Evolutionary conservation across 2,888 invertebrate species (phyloP).

Genomic region (Megaustenia siamemsis): DNA sequence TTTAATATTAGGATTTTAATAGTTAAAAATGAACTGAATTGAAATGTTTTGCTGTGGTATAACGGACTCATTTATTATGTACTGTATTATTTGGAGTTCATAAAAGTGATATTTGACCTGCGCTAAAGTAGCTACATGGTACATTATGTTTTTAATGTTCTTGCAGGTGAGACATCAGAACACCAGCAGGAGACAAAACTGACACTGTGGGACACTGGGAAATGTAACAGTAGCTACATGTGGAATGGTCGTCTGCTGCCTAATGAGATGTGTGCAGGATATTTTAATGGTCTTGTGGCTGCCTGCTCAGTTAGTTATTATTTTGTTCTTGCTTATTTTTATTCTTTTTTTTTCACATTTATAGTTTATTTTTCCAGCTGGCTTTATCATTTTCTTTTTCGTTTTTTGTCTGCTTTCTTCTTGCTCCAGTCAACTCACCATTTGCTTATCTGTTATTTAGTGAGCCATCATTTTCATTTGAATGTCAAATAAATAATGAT

Average conservation of each 20-base stretch:
- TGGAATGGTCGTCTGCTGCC: conserved; percentile 68
- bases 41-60: too few relatives aligned
- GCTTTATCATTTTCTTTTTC: background rate
- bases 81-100: too few relatives aligned
- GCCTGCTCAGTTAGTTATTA: conserved; percentile 68
- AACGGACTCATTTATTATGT: too few relatives aligned
- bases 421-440: too few relatives aligned
- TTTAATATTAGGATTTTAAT: too few relatives aligned
- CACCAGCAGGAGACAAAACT: conserved; percentile 74
- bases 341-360: background rate
- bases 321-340: background rate
- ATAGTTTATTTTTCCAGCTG: background rate
- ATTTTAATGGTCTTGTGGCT: conserved; percentile 72
- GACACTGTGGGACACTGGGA: conserved; percentile 70
- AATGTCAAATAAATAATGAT: too few relatives aligned
- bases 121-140: too few relatives aligned
- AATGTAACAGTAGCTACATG: conserved; percentile 71
- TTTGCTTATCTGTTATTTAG: too few relatives aligned
- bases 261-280: conserved; percentile 76
- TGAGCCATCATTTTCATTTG: too few relatives aligned
- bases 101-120: too few relatives aligned
- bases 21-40: too few relatives aligned
- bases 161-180: conserved; percentile 61
- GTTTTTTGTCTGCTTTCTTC: too few relatives aligned
- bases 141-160: background rate